Conservation (phyloP, 2,888 invertebrate genomes). For the Carterocephalus palaemon region DNA sequence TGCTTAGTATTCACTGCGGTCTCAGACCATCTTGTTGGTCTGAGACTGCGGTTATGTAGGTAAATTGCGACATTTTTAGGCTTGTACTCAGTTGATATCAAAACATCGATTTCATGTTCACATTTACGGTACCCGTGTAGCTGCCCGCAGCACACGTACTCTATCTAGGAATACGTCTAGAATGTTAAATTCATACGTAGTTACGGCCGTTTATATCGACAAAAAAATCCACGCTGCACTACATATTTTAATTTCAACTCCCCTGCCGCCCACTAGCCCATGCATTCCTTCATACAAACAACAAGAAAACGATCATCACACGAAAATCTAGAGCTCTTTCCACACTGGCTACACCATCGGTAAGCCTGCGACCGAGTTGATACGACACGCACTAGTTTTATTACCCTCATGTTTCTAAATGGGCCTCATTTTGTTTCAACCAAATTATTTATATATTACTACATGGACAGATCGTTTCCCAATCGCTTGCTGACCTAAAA, state of each 20-base stretch:
- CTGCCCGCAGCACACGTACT: slow-evolving; percentile 68
- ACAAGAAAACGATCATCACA: slow-evolving; percentile 32
- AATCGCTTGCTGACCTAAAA: slow-evolving; percentile 75
- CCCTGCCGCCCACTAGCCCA: slow-evolving; percentile 42
- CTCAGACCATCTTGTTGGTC: too few species aligned
- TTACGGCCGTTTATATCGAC: slow-evolving; percentile 53
- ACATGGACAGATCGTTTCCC: slow-evolving; percentile 75
- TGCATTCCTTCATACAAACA: slow-evolving; percentile 30
- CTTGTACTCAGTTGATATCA: slow-evolving; percentile 36
- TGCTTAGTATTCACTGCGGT: slow-evolving; percentile 19
- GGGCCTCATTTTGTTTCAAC: slow-evolving; percentile 75
- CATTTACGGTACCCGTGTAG: slow-evolving; percentile 37
- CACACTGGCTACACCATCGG: slow-evolving; percentile 47
- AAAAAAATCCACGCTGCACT: slow-evolving; percentile 47
- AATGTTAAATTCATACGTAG: slow-evolving; percentile 61
- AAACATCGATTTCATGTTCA: slow-evolving; percentile 39
- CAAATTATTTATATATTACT: slow-evolving; percentile 78
- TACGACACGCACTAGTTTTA: slow-evolving; percentile 77
- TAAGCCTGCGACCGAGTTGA: slow-evolving; percentile 69
- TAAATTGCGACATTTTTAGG: slow-evolving; percentile 38
- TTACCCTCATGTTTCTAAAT: slow-evolving; percentile 79
- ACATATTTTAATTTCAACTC: slow-evolving; percentile 46
- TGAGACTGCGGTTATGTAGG: slow-evolving; percentile 32
- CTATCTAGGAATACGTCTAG: slow-evolving; percentile 51
- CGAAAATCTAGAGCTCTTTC: slow-evolving; percentile 47